Conservation (phyloP, 1,140 invertebrate genomes). For the Copidosoma floridanum region DNA sequence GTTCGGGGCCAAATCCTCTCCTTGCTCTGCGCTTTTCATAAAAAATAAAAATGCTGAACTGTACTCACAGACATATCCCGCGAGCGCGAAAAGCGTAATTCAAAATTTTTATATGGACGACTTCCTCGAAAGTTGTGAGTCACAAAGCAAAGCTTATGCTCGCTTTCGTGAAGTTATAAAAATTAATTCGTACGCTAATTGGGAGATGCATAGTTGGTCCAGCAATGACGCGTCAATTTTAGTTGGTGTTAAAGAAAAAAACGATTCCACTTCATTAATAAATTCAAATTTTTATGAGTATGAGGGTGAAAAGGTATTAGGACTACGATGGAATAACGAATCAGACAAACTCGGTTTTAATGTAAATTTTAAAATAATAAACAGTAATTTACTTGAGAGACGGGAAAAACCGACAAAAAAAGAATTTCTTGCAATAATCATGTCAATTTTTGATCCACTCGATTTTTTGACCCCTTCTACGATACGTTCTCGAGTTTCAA, state of each 20-base stretch:
- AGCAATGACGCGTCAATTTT: neutral
- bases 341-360: neutral
- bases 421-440: slow-evolving; percentile 32
- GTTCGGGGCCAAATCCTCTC: slow-evolving; percentile 42
- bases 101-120: neutral
- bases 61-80: neutral
- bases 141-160: neutral
- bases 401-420: slow-evolving; percentile 29
- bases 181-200: neutral
- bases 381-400: neutral
- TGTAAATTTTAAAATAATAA: neutral
- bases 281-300: neutral
- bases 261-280: neutral
- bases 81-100: neutral
- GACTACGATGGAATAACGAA: neutral
- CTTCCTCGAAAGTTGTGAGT: neutral
- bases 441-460: slow-evolving; percentile 44
- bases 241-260: too few relatives aligned
- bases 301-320: neutral
- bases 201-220: neutral
- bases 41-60: slow-evolving; percentile 32
- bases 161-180: neutral
- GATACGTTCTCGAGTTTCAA: slow-evolving; percentile 42
- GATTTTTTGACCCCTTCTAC: slow-evolving; percentile 43
- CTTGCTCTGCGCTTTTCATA: slow-evolving; percentile 35